Base-by-base conservation (phyloP, 2,888 invertebrate genomes). In the Agrotis puta region DNA sequence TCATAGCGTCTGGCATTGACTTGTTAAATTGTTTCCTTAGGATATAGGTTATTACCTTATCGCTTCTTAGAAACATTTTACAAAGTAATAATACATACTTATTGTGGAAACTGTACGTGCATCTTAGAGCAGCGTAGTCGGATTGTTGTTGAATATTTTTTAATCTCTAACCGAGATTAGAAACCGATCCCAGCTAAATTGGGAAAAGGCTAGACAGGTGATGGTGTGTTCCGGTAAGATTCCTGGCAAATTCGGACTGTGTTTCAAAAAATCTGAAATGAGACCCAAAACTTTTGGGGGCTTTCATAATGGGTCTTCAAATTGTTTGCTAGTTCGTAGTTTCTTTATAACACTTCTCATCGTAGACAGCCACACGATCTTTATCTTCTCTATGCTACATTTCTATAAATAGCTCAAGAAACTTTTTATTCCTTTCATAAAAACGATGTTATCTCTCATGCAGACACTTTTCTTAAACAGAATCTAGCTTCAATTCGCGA, bases 1-100 rank as follows among this genome's bases (percentile, higher is more conserved):
- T 39, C 24, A 20, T 54, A 62, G 47, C 47, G 47, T 70, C 51
- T 66, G 65, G 57, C 57, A 75, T 82, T 71, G 54, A 59, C 63
- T 62, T 56, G 58, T 33, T 56, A 70, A 64, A 66, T 67, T 53
- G 27, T 66, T 74, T 67, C 57, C 61, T 54, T 64, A 53, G 64
- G 39, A 50, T 74, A 64, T 51, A 54, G 56, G 27, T 66, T 64
- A 54, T 57, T 71, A 43, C 53, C 20, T 62, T 54, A 63, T 63
- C 16, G 62, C 39, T 62, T 20, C 24, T 70, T 62, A 53, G 11
- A 47, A 62, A 53, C 20, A 53, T 22, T n/a, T 6, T 62, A 18
- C 47, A 70, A 70, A 24, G 62, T 13, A 2, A 33, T 2, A n/a
- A 22, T 47, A 24, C 4, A 18, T 39, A 33, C 62, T 39, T 62